These are phyloP conservation scores for Catostomus latipinnis DNA, from an alignment of 2,797 vertebrate species.

Conservation along the genomic window DNA sequence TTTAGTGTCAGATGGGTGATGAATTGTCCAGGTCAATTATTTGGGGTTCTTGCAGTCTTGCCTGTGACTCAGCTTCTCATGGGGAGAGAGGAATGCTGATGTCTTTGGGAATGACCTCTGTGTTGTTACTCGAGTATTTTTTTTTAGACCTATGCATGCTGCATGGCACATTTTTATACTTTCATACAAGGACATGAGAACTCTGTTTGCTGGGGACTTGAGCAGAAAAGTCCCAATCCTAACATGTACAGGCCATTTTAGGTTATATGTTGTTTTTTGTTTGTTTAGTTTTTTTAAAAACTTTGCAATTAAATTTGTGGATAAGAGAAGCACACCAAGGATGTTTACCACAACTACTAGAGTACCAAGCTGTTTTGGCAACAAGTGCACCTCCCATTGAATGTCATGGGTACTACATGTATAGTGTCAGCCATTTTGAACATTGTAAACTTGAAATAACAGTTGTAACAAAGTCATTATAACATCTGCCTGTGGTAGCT, in stretches of 20 bases:
- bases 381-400: constrained; percentile 71
- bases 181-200: constrained; percentile 61
- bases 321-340: constrained; percentile 48
- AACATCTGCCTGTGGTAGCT: constrained; percentile 3
- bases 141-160: constrained; percentile 82
- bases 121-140: constrained; percentile 28
- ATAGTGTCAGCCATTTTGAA: constrained; percentile 47
- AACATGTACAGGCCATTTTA: constrained; percentile 39
- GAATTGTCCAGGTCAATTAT: constrained; percentile 2
- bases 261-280: constrained; percentile 34
- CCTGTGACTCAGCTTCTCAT: constrained; percentile 31
- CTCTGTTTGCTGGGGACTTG: constrained; percentile 59
- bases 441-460: constrained; percentile 27
- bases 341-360: constrained; percentile 36
- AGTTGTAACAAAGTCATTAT: constrained; percentile 21
- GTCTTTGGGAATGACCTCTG: not conserved
- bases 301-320: constrained; percentile 40
- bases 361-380: constrained; percentile 7
- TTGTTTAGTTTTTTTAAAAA: constrained; percentile 54
- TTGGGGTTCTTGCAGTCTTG: constrained; percentile 34
- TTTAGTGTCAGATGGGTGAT: constrained; percentile 1
- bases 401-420: constrained; percentile 58
- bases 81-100: constrained; percentile 14
- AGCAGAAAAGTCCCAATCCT: constrained; percentile 58
- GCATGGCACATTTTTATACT: constrained; percentile 72